Conservation (phyloP, 2,113 vertebrate genomes). For the Otis tarda region DNA sequence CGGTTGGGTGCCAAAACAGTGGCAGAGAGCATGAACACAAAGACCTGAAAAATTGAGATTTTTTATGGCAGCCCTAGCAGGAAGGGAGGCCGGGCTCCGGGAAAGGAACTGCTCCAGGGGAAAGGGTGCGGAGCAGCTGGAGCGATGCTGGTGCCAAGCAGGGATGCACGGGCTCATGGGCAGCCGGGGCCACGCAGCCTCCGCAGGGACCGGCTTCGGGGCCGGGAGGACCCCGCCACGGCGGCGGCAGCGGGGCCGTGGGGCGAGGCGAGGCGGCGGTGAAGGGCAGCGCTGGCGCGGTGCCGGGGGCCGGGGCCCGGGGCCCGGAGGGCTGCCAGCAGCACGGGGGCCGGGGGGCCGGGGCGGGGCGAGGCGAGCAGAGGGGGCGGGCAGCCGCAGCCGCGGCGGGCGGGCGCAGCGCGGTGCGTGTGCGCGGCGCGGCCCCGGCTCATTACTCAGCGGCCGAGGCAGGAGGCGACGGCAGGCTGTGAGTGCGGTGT, state of each 20-base stretch:
- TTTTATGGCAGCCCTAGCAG: neutral
- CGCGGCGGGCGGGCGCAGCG: neutral
- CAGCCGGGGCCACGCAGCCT: neutral
- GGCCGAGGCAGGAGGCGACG: neutral
- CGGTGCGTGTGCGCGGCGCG: neutral
- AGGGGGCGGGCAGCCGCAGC: neutral
- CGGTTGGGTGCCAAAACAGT: neutral
- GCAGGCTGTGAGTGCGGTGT: neutral
- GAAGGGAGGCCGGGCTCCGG: neutral
- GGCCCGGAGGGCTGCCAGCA: too few relatives aligned
- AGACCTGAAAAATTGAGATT: neutral
- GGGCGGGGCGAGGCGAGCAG: neutral
- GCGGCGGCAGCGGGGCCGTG: neutral
- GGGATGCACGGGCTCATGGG: too few relatives aligned
- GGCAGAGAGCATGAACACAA: neutral
- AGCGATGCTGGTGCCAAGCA: neutral
- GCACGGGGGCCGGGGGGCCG: neutral
- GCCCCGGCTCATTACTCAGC: neutral
- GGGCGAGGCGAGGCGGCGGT: rapidly evolving
- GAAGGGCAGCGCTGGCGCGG: too few relatives aligned
- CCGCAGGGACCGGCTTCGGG: neutral
- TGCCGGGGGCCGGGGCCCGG: too few relatives aligned
- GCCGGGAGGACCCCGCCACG: too few relatives aligned
- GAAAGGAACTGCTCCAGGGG: neutral
- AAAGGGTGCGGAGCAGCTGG: neutral